Conservation (phyloP, 2,888 invertebrate species). For the Agrochola litura region DNA sequence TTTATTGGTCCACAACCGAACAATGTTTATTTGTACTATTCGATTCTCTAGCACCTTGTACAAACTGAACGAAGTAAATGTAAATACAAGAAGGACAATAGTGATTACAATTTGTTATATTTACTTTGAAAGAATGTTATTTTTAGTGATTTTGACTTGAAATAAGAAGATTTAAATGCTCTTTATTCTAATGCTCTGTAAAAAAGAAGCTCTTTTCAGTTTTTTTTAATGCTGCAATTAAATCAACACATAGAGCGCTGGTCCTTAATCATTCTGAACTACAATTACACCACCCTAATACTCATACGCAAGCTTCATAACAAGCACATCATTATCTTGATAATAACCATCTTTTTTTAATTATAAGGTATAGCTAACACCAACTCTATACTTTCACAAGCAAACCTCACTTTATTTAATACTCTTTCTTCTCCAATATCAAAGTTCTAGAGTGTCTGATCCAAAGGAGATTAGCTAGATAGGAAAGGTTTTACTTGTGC, state of each 20-base stretch:
- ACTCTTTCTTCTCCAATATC: slow-evolving; percentile 34
- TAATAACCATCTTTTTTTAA: slow-evolving; percentile 25
- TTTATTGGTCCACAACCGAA: slow-evolving; percentile 29
- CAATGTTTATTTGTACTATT: slow-evolving; percentile 39
- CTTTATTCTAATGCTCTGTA: neutral
- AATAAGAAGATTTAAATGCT: neutral
- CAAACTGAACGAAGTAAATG: slow-evolving; percentile 32
- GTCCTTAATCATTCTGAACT: slow-evolving; percentile 32
- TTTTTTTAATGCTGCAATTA: slow-evolving; percentile 17
- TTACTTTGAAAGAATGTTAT: slow-evolving; percentile 11
- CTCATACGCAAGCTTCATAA: slow-evolving; percentile 45
- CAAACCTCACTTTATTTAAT: slow-evolving; percentile 39
- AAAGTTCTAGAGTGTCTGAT: slow-evolving; percentile 45
- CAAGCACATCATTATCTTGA: slow-evolving; percentile 37
- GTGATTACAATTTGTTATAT: slow-evolving; percentile 1
- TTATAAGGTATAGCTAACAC: slow-evolving; percentile 23
- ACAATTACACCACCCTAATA: slow-evolving; percentile 28
- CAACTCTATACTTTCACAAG: neutral
- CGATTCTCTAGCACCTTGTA: slow-evolving; percentile 23
- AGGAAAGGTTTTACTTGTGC: slow-evolving; percentile 37
- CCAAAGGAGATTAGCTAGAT: slow-evolving; percentile 25
- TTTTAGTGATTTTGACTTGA: neutral
- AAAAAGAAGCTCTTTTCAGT: neutral
- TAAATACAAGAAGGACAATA: slow-evolving; percentile 10
- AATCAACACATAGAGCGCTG: slow-evolving; percentile 8